Base-by-base conservation (phyloP, 2,113 vertebrate species). In the Pipa parva region DNA sequence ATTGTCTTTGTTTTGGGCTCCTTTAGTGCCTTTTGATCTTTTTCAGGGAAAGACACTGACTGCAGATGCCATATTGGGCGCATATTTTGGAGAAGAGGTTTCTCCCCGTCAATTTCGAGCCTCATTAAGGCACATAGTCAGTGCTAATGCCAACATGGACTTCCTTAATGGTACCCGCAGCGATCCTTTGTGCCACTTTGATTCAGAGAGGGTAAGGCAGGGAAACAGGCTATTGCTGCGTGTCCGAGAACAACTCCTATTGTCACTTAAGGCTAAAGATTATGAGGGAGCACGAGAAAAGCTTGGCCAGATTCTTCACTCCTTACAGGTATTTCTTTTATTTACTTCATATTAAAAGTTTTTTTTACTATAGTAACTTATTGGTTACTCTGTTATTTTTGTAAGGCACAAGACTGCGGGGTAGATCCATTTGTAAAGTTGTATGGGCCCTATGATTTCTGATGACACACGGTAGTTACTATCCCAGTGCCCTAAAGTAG, bases 291-390 rank as follows among this genome's bases (percentile, higher is more conserved):
- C 92, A 11, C 85, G 87, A 22, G 74, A 72, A 20, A 83, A 73
- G 58, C 76, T 95, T 2, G 91, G 93, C 2, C 85, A 85, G 26
- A 81, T 92, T 0, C 81, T 92, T 15, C 91, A 93, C 31, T 84
- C 89, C 13, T 73, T 94, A 62, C 91, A 94, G 92, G 93, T 94
- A 75, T 50, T n/a, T n/a, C n/a, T n/a, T n/a, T n/a, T n/a, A n/a
- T n/a, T n/a, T n/a, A n/a, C n/a, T n/a, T n/a, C n/a, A n/a, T n/a
- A n/a, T n/a, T n/a, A n/a, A n/a, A n/a, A n/a, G n/a, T n/a, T n/a
- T n/a, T n/a, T n/a, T n/a, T n/a, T n/a, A n/a, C n/a, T n/a, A n/a
- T n/a, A n/a, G n/a, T n/a, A n/a, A n/a, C n/a, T n/a, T n/a, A n/a
- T n/a, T n/a, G n/a, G n/a, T n/a, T n/a, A n/a, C n/a, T n/a, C n/a